Evolutionary conservation across 2,797 vertebrate species (phyloP).

Genomic region (Sparidentex hasta): DNA sequence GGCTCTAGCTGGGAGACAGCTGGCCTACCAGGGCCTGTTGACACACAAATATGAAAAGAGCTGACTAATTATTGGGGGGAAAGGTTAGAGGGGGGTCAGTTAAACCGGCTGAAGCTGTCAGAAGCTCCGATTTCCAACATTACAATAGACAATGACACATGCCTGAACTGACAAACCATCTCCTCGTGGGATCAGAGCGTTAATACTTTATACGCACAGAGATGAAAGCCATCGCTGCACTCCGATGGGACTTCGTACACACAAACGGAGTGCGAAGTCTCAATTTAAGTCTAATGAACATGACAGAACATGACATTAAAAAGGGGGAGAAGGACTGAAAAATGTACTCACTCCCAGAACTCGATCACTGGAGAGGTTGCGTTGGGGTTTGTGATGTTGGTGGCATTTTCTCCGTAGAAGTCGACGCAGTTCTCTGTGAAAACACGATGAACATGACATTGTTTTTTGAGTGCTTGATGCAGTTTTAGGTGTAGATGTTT

Average conservation of each 20-base stretch:
- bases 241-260: slow-evolving; percentile 10
- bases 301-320: background rate
- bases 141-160: slow-evolving; percentile 8
- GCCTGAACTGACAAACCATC: slow-evolving; percentile 2
- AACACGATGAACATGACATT: slow-evolving; percentile 23
- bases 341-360: slow-evolving; percentile 98
- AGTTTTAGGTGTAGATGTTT: background rate
- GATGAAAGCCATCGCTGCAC: background rate
- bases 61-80: slow-evolving; percentile 84
- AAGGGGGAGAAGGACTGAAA: background rate
- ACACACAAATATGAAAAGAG: slow-evolving; percentile 84
- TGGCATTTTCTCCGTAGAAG: slow-evolving; percentile 93
- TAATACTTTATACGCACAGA: slow-evolving; percentile 17
- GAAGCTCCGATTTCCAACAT: slow-evolving; percentile 37
- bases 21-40: slow-evolving; percentile 80
- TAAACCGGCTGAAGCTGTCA: slow-evolving; percentile 39
- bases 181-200: slow-evolving; percentile 1
- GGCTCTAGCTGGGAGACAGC: slow-evolving; percentile 86
- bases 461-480: background rate
- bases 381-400: slow-evolving; percentile 93
- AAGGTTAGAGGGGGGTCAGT: slow-evolving; percentile 61
- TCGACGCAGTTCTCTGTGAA: slow-evolving; percentile 94
- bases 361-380: slow-evolving; percentile 98
- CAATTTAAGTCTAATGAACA: background rate
- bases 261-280: background rate